A percentile compares a stretch with the other conserved stretches of the same genome.
Conservation (phyloP, 2,797 vertebrate species). For the Threskiornis aethiopicus region DNA sequence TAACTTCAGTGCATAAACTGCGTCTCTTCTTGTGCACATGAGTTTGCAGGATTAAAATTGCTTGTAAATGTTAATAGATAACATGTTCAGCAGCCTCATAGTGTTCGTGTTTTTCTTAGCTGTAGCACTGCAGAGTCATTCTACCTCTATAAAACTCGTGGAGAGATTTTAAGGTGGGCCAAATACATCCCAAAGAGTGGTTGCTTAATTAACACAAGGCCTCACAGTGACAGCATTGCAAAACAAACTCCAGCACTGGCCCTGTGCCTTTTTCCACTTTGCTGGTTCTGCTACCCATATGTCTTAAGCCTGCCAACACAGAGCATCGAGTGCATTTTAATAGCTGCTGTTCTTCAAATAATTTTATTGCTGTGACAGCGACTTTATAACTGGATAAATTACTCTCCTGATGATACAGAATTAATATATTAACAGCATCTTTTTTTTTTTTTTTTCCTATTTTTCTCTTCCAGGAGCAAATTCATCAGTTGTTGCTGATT, state of each 20-base stretch:
- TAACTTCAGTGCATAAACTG: neutral
- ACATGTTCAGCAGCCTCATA: neutral
- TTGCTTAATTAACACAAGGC: neutral
- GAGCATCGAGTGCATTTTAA: neutral
- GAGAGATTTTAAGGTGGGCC: neutral
- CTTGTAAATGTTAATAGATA: neutral
- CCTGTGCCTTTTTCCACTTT: neutral
- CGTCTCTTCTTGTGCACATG: fast-evolving
- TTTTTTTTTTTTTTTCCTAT: neutral
- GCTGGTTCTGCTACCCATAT: conserved; percentile 4
- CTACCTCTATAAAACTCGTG: neutral
- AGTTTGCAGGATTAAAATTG: neutral
- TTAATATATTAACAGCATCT: neutral
- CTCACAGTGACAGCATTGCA: neutral
- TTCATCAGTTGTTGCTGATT: conserved; percentile 80
- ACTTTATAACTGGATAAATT: neutral
- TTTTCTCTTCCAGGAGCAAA: conserved; percentile 83
- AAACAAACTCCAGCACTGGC: neutral
- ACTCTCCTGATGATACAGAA: neutral
- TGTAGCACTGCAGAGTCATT: neutral
- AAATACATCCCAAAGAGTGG: neutral
- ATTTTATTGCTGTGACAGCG: neutral
- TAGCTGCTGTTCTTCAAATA: neutral
- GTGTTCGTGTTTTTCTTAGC: neutral
- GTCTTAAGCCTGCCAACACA: neutral